These are phyloP conservation scores for Drosophila rufa DNA, from an alignment of 1,140 invertebrate species.

Conservation along the genomic window DNA sequence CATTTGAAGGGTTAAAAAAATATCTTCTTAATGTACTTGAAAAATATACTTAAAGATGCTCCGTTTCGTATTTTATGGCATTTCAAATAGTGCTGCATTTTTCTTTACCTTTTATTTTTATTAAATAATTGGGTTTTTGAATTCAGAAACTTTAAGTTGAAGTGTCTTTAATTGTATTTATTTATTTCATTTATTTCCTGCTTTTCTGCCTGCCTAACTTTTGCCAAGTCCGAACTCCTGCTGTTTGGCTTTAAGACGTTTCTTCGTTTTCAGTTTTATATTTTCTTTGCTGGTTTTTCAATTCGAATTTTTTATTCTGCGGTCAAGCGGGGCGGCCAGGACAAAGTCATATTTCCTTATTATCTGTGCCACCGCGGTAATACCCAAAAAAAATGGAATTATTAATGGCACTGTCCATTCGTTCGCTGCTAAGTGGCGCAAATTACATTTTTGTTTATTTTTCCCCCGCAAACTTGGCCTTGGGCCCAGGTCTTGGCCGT, in stretches of 20 bases:
- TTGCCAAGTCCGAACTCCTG: neutral
- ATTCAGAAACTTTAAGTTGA: constrained; percentile 4
- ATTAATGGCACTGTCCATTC: constrained; percentile 81
- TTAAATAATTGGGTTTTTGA: too few relatives aligned
- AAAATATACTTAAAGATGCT: neutral
- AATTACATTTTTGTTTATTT: constrained; percentile 84
- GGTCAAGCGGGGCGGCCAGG: constrained; percentile 18
- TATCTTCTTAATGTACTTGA: neutral
- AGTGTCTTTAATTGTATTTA: constrained; percentile 24
- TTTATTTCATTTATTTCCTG: neutral
- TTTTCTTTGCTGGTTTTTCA: constrained; percentile 13
- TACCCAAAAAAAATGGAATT: constrained; percentile 69
- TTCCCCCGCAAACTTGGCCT: constrained; percentile 58
- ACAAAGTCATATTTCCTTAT: constrained; percentile 80
- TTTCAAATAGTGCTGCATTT: neutral
- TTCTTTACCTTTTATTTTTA: neutral
- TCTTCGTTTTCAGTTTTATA: neutral
- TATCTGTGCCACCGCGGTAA: constrained; percentile 63
- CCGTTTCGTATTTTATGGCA: neutral
- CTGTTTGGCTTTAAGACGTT: neutral
- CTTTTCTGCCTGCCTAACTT: constrained; percentile 8
- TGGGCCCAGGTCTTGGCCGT: constrained; percentile 19
- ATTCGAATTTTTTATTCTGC: constrained; percentile 28
- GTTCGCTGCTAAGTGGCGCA: constrained; percentile 79
- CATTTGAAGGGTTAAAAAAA: neutral